Evolutionary conservation across 2,888 invertebrate species (phyloP), one percentile per base, ranked within the genome.

Genomic region (Cybosia mesomella): DNA sequence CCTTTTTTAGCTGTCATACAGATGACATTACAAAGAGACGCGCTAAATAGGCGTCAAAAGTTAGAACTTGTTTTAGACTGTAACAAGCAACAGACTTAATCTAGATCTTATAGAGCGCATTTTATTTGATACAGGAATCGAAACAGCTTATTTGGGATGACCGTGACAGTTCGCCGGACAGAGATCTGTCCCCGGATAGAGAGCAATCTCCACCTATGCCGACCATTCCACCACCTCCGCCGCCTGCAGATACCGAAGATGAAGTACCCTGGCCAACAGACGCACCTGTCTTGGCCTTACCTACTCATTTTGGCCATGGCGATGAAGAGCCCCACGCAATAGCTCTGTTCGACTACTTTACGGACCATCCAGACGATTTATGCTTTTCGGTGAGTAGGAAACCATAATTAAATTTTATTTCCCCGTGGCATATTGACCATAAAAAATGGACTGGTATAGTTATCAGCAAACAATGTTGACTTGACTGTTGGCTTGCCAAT

Each of bases 161-260:
- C 11, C 90, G 90, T 13, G 84, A 91, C 18, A 82, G 83, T 68
- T 89, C 90, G 18, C 88, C 91, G 0, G 91, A 91, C 59, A 84
- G 92, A 18, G 95, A 96, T 74, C 87, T 94, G 67, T 89, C 97
- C 34, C 97, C 97, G 0, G 92, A 91, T 60, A 85, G 92, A 22
- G 95, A 96, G 73, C 88, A 93, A 2, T 97, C 97, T 28, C 97
- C 97, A 0, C 98, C 98, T 0, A 98, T 98, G 97, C 98, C 98
- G 11, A 96, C 95, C 55, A 95, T 97, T 75, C 97, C 98, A 10
- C 97, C 98, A 3, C 98, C 98, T 1, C 96, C 97, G 58, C 97
- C 97, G 4, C 97, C 97, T 1, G 87, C 92, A 15, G 85, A 87
- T 18, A 85, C 89, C 49, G 93, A 83, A 66, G 95, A 89, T 3